These are phyloP conservation scores for Nyctereutes procyonoides DNA, from an alignment of 2,113 vertebrate genomes.

Conservation along the genomic window DNA sequence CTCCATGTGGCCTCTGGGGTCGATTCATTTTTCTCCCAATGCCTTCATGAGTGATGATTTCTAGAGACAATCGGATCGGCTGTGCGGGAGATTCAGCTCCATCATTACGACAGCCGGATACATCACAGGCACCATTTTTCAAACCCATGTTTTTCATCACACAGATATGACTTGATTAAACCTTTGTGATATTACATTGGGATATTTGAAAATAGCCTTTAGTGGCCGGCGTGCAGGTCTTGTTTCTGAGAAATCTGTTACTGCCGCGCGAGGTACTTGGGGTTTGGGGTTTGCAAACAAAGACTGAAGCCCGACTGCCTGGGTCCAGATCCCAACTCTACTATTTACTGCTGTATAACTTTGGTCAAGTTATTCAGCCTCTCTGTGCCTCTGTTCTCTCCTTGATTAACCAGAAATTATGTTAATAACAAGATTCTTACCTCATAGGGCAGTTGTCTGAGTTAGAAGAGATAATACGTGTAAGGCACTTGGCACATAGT, in stretches of 20 bases:
- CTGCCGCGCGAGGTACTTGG: not conserved
- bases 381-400: slow-evolving; percentile 35
- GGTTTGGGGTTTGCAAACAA: not conserved
- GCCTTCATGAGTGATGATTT: slow-evolving; percentile 83
- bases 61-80: slow-evolving; percentile 81
- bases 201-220: slow-evolving; percentile 80
- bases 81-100: slow-evolving; percentile 74
- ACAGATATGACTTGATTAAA: slow-evolving; percentile 82
- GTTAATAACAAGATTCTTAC: not conserved
- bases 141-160: slow-evolving; percentile 82
- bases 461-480: not conserved
- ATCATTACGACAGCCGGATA: slow-evolving; percentile 80
- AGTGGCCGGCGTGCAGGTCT: slow-evolving; percentile 65
- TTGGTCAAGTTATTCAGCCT: slow-evolving; percentile 5
- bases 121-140: slow-evolving; percentile 82
- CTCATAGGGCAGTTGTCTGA: not conserved
- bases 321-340: slow-evolving; percentile 9
- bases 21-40: slow-evolving; percentile 78
- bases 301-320: not conserved
- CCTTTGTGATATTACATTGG: slow-evolving; percentile 80
- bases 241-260: slow-evolving; percentile 74
- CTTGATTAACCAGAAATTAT: not conserved
- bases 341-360: not conserved
- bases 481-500: not conserved
- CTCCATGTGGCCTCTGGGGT: slow-evolving; percentile 79